phyloP scores from a whole-genome alignment of 2,888 invertebrate genomes.

The Hypomecis atomaria region DNA sequence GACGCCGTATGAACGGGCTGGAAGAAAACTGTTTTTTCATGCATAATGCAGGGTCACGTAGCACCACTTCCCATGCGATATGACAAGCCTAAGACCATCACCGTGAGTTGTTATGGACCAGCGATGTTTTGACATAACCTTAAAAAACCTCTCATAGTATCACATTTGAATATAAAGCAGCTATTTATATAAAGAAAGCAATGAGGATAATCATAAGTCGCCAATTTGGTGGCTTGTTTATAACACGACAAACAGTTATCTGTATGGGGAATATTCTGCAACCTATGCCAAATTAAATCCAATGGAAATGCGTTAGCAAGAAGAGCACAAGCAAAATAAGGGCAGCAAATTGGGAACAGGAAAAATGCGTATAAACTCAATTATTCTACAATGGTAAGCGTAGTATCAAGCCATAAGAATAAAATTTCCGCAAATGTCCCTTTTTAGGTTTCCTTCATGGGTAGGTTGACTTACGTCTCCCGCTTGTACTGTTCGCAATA shows the following conservation, averaged over 20 bases:
- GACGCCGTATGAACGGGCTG: conserved; percentile 13
- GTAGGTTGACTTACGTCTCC: no score
- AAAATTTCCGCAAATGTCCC: no score
- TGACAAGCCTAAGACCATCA: conserved; percentile 37
- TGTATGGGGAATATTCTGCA: conserved; percentile 9
- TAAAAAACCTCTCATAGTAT: conserved; percentile 28
- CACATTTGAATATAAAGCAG: conserved; percentile 28
- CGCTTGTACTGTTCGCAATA: no score
- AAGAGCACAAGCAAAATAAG: not conserved
- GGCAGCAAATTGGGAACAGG: no score
- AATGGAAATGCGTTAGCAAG: conserved; percentile 1
- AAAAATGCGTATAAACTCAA: no score
- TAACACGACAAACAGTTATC: conserved; percentile 9
- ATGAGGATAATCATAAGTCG: conserved; percentile 32
- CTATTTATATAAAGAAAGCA: conserved; percentile 23
- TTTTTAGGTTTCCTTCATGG: no score
- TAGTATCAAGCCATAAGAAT: no score
- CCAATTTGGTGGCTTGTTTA: conserved; percentile 29
- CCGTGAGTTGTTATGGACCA: conserved; percentile 29
- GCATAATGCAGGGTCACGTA: conserved; percentile 47
- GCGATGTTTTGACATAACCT: conserved; percentile 29
- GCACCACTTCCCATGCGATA: conserved; percentile 37
- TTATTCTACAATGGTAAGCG: not conserved
- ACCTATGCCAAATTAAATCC: conserved; percentile 21
- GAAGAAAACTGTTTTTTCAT: conserved; percentile 41